These are phyloP conservation scores for Lagodon rhomboides DNA, from an alignment of 2,797 vertebrate genomes.

Conservation along the genomic window DNA sequence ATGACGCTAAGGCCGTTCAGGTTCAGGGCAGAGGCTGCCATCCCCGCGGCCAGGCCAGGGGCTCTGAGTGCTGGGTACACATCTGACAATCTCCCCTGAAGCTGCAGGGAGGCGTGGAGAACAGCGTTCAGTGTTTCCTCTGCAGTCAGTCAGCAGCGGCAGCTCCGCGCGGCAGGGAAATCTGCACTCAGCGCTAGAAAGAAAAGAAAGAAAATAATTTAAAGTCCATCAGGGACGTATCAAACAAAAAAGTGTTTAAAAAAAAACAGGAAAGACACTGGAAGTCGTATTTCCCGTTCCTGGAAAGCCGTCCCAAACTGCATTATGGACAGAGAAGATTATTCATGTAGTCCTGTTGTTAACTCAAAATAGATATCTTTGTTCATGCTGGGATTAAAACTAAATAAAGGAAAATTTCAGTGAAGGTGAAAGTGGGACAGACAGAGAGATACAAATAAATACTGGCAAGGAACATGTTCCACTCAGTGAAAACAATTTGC, in stretches of 20 bases:
- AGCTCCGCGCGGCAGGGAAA: background rate
- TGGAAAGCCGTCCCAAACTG: slow-evolving; percentile 37
- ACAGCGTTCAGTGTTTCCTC: slow-evolving; percentile 42
- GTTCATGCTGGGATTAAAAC: slow-evolving; percentile 23
- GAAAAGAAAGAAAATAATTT: background rate
- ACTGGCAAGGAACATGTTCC: background rate
- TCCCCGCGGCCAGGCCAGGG: slow-evolving; percentile 79
- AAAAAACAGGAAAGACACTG: slow-evolving; percentile 10
- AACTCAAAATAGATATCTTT: slow-evolving; percentile 36
- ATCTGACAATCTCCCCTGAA: slow-evolving; percentile 74
- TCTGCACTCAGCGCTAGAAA: background rate
- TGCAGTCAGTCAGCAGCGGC: slow-evolving; percentile 37
- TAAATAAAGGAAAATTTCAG: slow-evolving; percentile 2
- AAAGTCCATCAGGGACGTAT: background rate
- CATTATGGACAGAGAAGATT: slow-evolving; percentile 47
- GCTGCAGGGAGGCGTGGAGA: slow-evolving; percentile 59
- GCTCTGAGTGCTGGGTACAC: slow-evolving; percentile 73
- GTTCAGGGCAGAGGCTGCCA: slow-evolving; percentile 82
- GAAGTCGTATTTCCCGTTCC: slow-evolving; percentile 34
- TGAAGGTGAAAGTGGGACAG: background rate
- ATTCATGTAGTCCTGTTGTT: slow-evolving; percentile 34
- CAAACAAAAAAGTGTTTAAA: background rate
- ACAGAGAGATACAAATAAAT: background rate
- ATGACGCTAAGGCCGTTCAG: slow-evolving; percentile 76
- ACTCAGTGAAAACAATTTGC: slow-evolving; percentile 11